Conservation (phyloP, 2,888 invertebrate genomes). For the Brachylomia viminalis region DNA sequence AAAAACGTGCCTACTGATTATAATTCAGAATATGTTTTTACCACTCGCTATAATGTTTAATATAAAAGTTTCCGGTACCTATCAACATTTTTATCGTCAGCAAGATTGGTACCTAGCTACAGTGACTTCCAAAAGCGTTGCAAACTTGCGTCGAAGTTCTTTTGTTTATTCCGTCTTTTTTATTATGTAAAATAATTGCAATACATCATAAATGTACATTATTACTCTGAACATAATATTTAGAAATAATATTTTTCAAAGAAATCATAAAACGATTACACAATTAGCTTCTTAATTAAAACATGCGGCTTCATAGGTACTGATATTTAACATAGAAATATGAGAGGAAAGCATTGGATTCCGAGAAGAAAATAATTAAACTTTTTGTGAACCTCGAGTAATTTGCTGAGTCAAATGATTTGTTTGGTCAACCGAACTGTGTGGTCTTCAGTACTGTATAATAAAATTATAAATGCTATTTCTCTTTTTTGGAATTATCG, state of each 20-base stretch:
- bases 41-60: not conserved
- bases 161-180: not conserved
- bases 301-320: not conserved
- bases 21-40: too few species aligned
- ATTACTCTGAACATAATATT: conserved; percentile 1
- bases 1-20: not conserved
- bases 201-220: not conserved
- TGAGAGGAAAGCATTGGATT: not conserved
- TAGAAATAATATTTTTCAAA: not conserved
- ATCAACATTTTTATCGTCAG: too few species aligned
- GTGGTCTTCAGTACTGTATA: not conserved
- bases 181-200: not conserved
- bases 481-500: not conserved
- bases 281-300: not conserved
- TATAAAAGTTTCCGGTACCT: not conserved
- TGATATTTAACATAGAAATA: not conserved
- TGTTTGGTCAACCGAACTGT: conserved; percentile 1
- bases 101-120: not conserved
- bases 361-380: conserved; percentile 16
- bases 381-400: not conserved
- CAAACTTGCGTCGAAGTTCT: not conserved
- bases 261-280: not conserved
- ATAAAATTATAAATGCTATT: not conserved
- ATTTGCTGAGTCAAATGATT: conserved; percentile 18
- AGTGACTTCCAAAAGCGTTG: too few species aligned